A percentile compares a stretch with the other conserved stretches of the same genome.
Evolutionary conservation across 2,888 invertebrate genomes (phyloP).

Genomic region (Stenotaenia linearis): DNA sequence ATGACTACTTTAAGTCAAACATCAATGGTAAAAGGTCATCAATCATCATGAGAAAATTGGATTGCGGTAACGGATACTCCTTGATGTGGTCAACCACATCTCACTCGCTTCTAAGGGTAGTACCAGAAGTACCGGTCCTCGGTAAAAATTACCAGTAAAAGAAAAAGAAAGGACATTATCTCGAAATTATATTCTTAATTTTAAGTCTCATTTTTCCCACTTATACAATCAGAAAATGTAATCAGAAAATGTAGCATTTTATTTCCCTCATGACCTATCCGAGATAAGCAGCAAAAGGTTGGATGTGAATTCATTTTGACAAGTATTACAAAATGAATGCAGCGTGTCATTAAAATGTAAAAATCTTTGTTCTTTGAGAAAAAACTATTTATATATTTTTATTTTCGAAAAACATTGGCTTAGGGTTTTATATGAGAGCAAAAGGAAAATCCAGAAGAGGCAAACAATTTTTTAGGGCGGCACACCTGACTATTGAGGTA

Average conservation of each 20-base stretch:
- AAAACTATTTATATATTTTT: not conserved
- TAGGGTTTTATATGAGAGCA: not conserved
- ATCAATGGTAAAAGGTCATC: constrained; percentile 26
- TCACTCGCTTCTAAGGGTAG: not conserved
- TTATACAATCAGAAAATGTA: not conserved
- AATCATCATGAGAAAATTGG: constrained; percentile 21
- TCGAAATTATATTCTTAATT: not conserved
- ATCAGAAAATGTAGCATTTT: constrained; percentile 3
- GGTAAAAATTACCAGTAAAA: not conserved
- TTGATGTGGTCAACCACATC: constrained; percentile 21
- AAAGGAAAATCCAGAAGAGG: not conserved
- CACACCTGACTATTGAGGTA: constrained; percentile 14
- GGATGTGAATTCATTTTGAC: not conserved
- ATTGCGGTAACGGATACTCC: constrained; percentile 6
- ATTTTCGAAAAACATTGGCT: too few species aligned
- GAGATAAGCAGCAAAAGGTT: not conserved
- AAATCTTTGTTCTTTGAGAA: not conserved
- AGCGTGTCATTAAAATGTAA: not conserved
- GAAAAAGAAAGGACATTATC: not conserved
- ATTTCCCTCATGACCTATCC: not conserved
- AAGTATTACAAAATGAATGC: not conserved
- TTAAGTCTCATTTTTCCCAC: constrained; percentile 1
- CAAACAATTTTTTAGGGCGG: not conserved
- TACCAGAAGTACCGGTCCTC: not conserved
- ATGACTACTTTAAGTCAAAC: constrained; percentile 11